Percentiles rank a stretch among this genome's conserved stretches.
Evolutionary conservation across 2,113 vertebrate species (phyloP).

Genomic region (Chinchilla lanigera): DNA sequence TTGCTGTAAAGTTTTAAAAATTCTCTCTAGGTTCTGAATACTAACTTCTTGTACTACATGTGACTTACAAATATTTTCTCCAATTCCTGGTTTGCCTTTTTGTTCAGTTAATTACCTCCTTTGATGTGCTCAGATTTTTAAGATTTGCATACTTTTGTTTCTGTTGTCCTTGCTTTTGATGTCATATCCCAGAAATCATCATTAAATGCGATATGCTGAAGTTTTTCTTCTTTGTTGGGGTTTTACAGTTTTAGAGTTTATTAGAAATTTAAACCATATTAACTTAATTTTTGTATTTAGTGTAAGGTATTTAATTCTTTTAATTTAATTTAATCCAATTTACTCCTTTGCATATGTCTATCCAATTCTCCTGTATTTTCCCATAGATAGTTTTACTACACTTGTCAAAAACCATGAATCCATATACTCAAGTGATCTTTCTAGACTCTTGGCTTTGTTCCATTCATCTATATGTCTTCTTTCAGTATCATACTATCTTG

Average conservation of each 20-base stretch:
- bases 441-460: not conserved
- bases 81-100: not conserved
- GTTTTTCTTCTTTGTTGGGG: not conserved
- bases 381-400: not conserved
- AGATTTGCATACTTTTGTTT: not conserved
- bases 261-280: not conserved
- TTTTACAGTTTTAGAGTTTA: not conserved
- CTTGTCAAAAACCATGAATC: not conserved
- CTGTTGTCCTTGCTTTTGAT: not conserved
- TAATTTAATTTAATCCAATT: not conserved
- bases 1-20: not conserved
- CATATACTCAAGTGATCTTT: not conserved
- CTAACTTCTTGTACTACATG: not conserved
- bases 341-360: not conserved
- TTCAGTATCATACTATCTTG: not conserved
- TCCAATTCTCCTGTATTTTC: not conserved
- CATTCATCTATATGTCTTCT: not conserved
- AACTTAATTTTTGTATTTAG: not conserved
- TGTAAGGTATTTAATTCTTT: not conserved
- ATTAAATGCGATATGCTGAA: not conserved
- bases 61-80: not conserved
- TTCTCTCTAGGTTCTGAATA: not conserved
- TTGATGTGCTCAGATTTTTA: not conserved
- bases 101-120: not conserved
- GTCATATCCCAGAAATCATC: not conserved